Base-by-base conservation (phyloP, 37 sponge, comb jelly and placozoan species). In the Oscarella lobularis region DNA sequence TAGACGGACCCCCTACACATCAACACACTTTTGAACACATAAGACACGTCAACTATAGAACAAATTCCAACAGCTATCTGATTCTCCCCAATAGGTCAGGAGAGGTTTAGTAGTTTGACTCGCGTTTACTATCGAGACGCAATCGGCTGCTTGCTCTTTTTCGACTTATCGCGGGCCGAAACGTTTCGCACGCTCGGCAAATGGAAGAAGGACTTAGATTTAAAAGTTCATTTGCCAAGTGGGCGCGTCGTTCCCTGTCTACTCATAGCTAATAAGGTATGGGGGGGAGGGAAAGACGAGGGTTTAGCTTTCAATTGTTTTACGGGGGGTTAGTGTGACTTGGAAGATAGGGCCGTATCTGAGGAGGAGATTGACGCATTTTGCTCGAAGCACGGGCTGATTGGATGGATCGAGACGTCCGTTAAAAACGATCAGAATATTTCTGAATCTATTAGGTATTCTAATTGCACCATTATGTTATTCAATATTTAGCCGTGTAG, bases 111-210 rank as follows among this genome's bases (percentile, higher is more conserved):
- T 27, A 48, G 20, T 48, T 27, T 48, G 60, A 48, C 14, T 48
- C 60, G 60, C 9, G 60, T 48, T 27, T 48, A 48, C 60, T 48
- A 48, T 48, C 60, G 60, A 48, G 60, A 48, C 20, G 60, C 60
- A 27, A 20, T 48, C 60, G 60, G 60, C 9, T 48, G 60, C 60
- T 48, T 48, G 60, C 60, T 48, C 9, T 48, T 48, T 20, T 48
- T 48, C 60, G 60, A 48, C 20, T 20, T 48, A 9, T 27, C 60
- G 60, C 60, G 60, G 20, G 60, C 20, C 20, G 14, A 48, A 20
- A 27, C 60, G 60, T 48, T 48, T 48, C 60, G 60, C 9, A 48
- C 9, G 9, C 14, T 20, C 14, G 14, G 9, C 14, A 48, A 20
- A 48, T 48, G 60, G 60, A 48, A 48, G 60, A 27, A 48, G 9